phyloP scores from a whole-genome alignment of 2,797 vertebrate genomes.

The Esox lucius region DNA sequence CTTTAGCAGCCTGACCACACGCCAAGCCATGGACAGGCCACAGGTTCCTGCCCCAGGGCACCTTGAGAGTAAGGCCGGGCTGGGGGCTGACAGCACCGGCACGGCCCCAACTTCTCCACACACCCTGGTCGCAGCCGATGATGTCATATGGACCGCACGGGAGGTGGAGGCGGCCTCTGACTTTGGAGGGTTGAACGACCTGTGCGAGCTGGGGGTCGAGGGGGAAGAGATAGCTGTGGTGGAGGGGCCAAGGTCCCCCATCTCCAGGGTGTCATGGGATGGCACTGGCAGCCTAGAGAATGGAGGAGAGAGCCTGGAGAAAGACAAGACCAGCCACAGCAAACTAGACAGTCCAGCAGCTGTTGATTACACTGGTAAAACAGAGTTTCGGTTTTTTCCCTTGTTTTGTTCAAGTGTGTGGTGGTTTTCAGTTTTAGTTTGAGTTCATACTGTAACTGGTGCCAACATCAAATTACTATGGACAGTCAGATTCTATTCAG shows the following conservation, averaged over 20 bases:
- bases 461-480: too few relatives aligned
- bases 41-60: conserved; percentile 56
- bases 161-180: conserved; percentile 67
- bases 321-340: conserved; percentile 61
- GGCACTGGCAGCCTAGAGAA: conserved; percentile 68
- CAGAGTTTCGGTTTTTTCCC: neutral
- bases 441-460: too few relatives aligned
- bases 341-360: conserved; percentile 71
- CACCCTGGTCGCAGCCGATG: conserved; percentile 40
- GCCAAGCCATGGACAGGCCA: conserved; percentile 75
- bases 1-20: conserved; percentile 67
- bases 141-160: conserved; percentile 54
- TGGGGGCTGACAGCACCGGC: conserved; percentile 19
- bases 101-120: conserved; percentile 49
- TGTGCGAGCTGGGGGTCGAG: conserved; percentile 61
- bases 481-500: too few relatives aligned
- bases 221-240: conserved; percentile 29
- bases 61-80: conserved; percentile 35
- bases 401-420: neutral
- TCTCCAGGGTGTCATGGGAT: conserved; percentile 30
- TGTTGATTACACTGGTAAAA: conserved; percentile 83
- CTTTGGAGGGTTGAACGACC: conserved; percentile 59
- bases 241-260: conserved; percentile 37
- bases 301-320: conserved; percentile 72
- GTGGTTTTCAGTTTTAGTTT: too few relatives aligned